Evolutionary conservation across 1,140 invertebrate genomes (phyloP).

Genomic region (Manduca sexta): DNA sequence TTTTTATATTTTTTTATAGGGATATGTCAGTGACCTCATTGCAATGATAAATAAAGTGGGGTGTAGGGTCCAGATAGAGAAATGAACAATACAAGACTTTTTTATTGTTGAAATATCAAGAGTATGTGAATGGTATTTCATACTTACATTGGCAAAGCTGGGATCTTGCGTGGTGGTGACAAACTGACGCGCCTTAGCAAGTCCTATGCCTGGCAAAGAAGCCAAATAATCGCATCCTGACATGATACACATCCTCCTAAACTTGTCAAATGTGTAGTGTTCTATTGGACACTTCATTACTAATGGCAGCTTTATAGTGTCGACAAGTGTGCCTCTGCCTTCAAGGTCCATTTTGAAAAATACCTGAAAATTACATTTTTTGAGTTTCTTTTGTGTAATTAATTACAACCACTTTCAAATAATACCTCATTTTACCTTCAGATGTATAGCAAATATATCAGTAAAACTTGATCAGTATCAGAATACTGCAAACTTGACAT

Average conservation of each 20-base stretch:
- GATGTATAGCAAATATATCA: too few relatives aligned
- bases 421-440: too few relatives aligned
- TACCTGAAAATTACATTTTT: slow-evolving; percentile 73
- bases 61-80: too few relatives aligned
- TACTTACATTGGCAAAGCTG: slow-evolving; percentile 71
- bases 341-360: slow-evolving; percentile 94
- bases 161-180: slow-evolving; percentile 80
- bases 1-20: slow-evolving; percentile 31
- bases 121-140: background rate
- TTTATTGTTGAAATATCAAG: slow-evolving; percentile 85
- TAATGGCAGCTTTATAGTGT: slow-evolving; percentile 83
- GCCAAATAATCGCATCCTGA: slow-evolving; percentile 98
- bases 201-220: slow-evolving; percentile 94
- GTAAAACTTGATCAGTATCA: slow-evolving; percentile 85
- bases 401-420: too few relatives aligned
- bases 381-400: background rate
- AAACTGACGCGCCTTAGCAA: slow-evolving; percentile 94
- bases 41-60: too few relatives aligned
- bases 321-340: slow-evolving; percentile 87
- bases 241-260: slow-evolving; percentile 96
- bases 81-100: too few relatives aligned
- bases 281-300: slow-evolving; percentile 82
- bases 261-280: slow-evolving; percentile 89
- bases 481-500: too few relatives aligned
- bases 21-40: slow-evolving; percentile 95